A percentile compares a stretch with the other conserved stretches of the same genome.
These are phyloP conservation scores for Cotesia vestalis DNA, from an alignment of 1,140 invertebrate genomes.

Conservation along the genomic window DNA sequence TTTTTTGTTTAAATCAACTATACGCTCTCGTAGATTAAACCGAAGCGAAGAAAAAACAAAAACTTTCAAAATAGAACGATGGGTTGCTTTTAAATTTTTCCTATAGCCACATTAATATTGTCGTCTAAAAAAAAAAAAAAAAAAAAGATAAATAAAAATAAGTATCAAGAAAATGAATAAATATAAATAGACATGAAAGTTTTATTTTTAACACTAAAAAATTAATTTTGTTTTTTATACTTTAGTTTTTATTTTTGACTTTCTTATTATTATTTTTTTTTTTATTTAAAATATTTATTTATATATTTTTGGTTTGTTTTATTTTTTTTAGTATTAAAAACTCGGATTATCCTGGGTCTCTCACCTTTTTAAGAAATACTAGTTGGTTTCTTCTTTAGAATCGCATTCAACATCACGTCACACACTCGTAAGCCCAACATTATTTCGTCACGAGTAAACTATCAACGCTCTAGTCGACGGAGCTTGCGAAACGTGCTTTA, in stretches of 20 bases:
- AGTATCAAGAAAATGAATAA: no score
- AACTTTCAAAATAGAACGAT: no score
- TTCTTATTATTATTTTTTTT: not conserved
- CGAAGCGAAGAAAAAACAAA: no score
- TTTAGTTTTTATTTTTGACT: not conserved
- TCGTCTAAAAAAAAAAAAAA: no score
- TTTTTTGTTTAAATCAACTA: not conserved
- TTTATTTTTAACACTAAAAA: no score
- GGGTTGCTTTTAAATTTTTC: no score
- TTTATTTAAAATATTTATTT: not conserved
- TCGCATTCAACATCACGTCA: constrained; percentile 42
- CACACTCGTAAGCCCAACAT: constrained; percentile 45
- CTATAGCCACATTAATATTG: no score
- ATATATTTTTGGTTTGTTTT: constrained; percentile 1
- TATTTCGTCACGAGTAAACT: constrained; percentile 40
- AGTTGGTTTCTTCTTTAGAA: constrained; percentile 37
- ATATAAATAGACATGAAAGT: no score
- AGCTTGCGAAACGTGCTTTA: constrained; percentile 47
- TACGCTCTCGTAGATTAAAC: no score
- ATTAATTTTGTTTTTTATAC: no score
- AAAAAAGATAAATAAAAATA: no score
- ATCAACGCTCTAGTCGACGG: constrained; percentile 35
- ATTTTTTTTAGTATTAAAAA: constrained; percentile 3
- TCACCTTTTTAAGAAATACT: constrained; percentile 51
- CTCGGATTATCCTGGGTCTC: not conserved